Conservation (phyloP, 64 coral and sea anemone species). For the Trachythela sp. region DNA sequence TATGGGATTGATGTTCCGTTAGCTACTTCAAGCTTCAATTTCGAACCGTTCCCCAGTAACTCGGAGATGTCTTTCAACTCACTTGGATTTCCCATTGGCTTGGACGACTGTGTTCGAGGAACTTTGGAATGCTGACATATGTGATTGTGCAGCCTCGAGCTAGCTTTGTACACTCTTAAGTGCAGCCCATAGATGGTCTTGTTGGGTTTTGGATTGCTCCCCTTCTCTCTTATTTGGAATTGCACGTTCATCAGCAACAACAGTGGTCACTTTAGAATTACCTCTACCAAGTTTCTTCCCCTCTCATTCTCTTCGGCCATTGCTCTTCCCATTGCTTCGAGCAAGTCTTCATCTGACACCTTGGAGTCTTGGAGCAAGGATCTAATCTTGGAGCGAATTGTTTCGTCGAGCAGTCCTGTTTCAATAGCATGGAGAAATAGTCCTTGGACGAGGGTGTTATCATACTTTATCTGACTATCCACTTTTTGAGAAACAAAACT, state of each 20-base stretch:
- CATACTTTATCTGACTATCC: neutral
- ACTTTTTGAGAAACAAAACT: neutral
- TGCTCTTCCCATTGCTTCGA: neutral
- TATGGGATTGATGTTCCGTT: neutral
- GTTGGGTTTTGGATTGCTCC: neutral
- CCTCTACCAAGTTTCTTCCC: neutral
- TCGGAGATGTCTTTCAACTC: neutral
- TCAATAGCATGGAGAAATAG: neutral
- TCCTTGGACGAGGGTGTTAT: neutral
- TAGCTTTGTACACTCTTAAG: neutral
- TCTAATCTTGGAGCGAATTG: neutral
- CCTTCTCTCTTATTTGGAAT: neutral
- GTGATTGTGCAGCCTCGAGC: neutral
- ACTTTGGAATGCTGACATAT: neutral
- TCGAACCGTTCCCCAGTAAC: neutral
- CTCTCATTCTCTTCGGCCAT: neutral
- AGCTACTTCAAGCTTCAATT: neutral
- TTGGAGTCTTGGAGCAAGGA: neutral
- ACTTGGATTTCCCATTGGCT: neutral
- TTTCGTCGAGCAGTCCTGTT: neutral
- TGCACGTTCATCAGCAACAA: neutral
- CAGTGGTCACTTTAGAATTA: neutral
- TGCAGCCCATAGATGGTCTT: neutral
- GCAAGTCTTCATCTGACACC: neutral
- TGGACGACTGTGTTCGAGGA: neutral